Evolutionary conservation across 2,797 vertebrate genomes (phyloP).

Genomic region (Enteromius afrohamiltoni): DNA sequence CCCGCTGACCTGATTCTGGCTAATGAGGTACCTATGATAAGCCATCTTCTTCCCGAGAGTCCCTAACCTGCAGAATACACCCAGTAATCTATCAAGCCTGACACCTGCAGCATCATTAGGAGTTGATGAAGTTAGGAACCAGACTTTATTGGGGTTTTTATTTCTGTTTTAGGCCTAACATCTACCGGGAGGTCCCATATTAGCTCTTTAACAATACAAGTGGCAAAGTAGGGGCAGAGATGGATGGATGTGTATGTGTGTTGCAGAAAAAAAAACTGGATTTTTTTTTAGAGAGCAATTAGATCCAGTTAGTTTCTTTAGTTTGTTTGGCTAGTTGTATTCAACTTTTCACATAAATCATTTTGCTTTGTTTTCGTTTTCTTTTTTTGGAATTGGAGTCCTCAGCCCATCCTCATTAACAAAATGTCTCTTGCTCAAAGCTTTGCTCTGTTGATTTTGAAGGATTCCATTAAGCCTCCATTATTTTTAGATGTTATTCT

Average conservation of each 20-base stretch:
- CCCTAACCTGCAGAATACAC: conserved; percentile 55
- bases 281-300: neutral
- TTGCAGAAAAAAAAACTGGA: conserved; percentile 1
- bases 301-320: neutral
- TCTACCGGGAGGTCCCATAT: conserved; percentile 57
- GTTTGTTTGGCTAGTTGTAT: neutral
- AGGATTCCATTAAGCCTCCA: neutral
- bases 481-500: neutral
- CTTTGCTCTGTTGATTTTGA: neutral
- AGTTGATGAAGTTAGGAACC: conserved; percentile 64
- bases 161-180: conserved; percentile 55
- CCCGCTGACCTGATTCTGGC: conserved; percentile 50
- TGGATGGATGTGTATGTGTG: conserved; percentile 13
- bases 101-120: conserved; percentile 69
- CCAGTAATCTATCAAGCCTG: conserved; percentile 66
- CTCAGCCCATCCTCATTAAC: neutral
- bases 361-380: neutral
- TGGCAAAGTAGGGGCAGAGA: neutral
- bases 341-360: neutral
- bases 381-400: neutral
- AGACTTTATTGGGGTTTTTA: conserved; percentile 57
- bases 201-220: conserved; percentile 49
- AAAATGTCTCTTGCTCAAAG: neutral
- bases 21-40: conserved; percentile 51
- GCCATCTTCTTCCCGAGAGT: conserved; percentile 54